phyloP scores from a whole-genome alignment of 2,113 vertebrate species.

The Cnemophilus loriae region DNA sequence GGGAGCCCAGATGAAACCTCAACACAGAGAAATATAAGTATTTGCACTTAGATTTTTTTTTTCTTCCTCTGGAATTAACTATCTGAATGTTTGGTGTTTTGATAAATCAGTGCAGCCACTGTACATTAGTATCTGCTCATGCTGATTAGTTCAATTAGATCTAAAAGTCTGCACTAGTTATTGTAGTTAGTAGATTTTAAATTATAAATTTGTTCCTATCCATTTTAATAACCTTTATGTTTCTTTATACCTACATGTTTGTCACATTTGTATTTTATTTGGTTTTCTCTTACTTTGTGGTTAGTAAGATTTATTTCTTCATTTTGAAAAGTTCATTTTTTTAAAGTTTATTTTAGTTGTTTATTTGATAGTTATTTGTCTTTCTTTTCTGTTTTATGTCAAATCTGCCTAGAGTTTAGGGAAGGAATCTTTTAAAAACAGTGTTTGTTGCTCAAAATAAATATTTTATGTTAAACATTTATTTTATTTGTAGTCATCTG shows the following conservation, averaged over 20 bases:
- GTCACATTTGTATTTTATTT: background rate
- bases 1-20: slow-evolving; percentile 23
- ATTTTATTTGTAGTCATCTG: background rate
- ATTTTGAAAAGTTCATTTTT: background rate
- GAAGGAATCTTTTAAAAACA: background rate
- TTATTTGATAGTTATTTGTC: background rate
- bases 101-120: slow-evolving; percentile 1
- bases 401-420: background rate
- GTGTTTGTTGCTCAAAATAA: background rate
- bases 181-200: background rate
- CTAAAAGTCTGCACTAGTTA: background rate
- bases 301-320: background rate
- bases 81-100: slow-evolving; percentile 12
- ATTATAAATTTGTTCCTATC: background rate
- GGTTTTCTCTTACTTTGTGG: background rate
- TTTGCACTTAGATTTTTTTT: background rate
- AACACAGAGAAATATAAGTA: slow-evolving; percentile 10
- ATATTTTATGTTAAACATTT: background rate
- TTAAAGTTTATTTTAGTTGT: background rate
- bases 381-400: background rate
- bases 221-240: background rate
- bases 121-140: background rate
- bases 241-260: background rate
- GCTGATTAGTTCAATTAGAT: background rate
- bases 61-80: background rate